phyloP scores from a whole-genome alignment of 2,113 vertebrate genomes.

The Natator depressus region DNA sequence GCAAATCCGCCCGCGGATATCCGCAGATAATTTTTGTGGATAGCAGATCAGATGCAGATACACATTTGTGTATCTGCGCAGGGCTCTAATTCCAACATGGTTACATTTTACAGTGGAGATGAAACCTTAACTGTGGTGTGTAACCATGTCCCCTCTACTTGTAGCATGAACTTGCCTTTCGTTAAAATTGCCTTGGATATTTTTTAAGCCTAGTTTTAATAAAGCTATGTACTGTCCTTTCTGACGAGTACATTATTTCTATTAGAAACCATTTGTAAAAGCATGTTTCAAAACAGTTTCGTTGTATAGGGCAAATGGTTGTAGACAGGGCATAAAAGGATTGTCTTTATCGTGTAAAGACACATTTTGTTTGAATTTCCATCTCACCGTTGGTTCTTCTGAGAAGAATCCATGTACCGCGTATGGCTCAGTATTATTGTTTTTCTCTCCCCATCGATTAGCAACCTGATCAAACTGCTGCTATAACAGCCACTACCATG shows the following conservation, averaged over 20 bases:
- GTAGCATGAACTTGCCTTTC: background rate
- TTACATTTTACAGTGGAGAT: background rate
- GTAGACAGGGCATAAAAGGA: background rate
- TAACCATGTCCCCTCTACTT: background rate
- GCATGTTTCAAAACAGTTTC: background rate
- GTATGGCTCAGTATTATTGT: background rate
- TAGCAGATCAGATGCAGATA: too few relatives aligned
- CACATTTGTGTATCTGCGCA: too few relatives aligned
- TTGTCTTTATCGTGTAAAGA: background rate
- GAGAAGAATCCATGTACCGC: background rate
- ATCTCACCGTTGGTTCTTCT: background rate
- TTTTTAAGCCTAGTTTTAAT: background rate
- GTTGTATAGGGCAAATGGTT: background rate
- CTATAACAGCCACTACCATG: background rate
- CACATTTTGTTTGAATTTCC: background rate
- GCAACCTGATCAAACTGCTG: background rate
- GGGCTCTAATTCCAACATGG: background rate
- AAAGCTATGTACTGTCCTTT: rapidly evolving
- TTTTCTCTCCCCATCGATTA: background rate
- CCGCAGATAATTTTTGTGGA: too few relatives aligned
- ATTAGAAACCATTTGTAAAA: background rate
- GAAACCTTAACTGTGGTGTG: background rate
- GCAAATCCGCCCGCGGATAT: too few relatives aligned
- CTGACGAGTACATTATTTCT: background rate
- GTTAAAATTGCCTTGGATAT: background rate